Evolutionary conservation across 2,888 invertebrate species (phyloP).

Genomic region (Macrosiphum euphorbiae): DNA sequence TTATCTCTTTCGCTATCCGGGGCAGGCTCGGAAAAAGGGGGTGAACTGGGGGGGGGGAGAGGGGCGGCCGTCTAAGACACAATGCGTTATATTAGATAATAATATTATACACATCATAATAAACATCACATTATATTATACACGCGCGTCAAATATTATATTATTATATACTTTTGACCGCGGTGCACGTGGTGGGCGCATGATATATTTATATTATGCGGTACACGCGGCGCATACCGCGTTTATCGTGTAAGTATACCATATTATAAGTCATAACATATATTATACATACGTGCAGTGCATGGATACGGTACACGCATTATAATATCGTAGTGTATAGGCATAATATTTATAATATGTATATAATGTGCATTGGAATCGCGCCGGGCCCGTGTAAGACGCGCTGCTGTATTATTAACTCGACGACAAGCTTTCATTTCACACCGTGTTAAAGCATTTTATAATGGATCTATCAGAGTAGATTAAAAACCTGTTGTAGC

Average conservation of each 20-base stretch:
- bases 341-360: too few species aligned
- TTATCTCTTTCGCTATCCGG: conserved; percentile 33
- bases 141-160: background rate
- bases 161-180: background rate
- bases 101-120: background rate
- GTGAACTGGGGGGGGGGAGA: background rate
- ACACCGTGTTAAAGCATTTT: conserved; percentile 53
- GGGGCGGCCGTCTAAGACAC: background rate
- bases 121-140: background rate
- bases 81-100: background rate
- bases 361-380: background rate
- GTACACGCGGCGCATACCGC: background rate
- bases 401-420: conserved; percentile 57
- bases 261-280: background rate
- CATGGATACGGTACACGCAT: background rate
- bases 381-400: conserved; percentile 41
- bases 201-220: background rate
- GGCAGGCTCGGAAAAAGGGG: background rate
- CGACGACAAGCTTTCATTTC: conserved; percentile 64
- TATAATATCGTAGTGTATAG: too few species aligned
- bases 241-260: background rate
- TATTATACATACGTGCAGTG: background rate
- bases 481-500: conserved; percentile 62
- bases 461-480: conserved; percentile 63
- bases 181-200: background rate